Base-by-base conservation (phyloP, 1,140 invertebrate species). In the Dinothrombium tinctorium region DNA sequence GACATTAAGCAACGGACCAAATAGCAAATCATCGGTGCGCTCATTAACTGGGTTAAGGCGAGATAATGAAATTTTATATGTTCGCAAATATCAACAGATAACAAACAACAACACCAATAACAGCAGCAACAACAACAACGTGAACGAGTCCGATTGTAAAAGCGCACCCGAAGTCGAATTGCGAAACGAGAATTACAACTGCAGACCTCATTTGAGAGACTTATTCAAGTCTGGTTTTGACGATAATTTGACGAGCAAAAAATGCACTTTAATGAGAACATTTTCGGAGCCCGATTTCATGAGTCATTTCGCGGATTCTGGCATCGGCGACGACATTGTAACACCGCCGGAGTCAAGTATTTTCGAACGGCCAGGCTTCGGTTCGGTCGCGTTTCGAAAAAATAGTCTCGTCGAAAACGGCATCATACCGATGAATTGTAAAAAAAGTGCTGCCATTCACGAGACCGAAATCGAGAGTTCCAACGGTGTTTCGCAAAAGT, bases 311-410 rank as follows among this genome's bases (percentile, higher is more conserved):
- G 44, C 46, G 2, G 51, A 53, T 20, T 41, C 41, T 23, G 43
- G 41, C 11, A 48, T 56, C 8, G 54, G 51, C 3, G 52, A 55
- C 7, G 48, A 50, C 9, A 47, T 45, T 9, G 31, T 17, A 26
- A 40, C 28, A 31, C 33, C 39, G 12, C 17, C 39, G 24, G 5
- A 26, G 24, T 51, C 50, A 15, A 51, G 43, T 41, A 78, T 92
- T 19, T 92, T 95, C 53, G 79, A 86, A 52, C 59, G 84, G 47
- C 84, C 84, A 12, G 82, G 80, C 35, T 76, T 94, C 53, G 86
- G 86, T 1, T 84, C 76, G 45, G 75, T 90, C 19, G 78, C 84
- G 0, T 90, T 92, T 55, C 66, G 76, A 47, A 62, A 53, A 71
- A 37, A 37, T 14, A 26, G 29, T 32, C 12, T 32, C n/a, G n/a